These are phyloP conservation scores for Torymus aiolomorphi DNA, from an alignment of 2,888 invertebrate species.

Conservation along the genomic window DNA sequence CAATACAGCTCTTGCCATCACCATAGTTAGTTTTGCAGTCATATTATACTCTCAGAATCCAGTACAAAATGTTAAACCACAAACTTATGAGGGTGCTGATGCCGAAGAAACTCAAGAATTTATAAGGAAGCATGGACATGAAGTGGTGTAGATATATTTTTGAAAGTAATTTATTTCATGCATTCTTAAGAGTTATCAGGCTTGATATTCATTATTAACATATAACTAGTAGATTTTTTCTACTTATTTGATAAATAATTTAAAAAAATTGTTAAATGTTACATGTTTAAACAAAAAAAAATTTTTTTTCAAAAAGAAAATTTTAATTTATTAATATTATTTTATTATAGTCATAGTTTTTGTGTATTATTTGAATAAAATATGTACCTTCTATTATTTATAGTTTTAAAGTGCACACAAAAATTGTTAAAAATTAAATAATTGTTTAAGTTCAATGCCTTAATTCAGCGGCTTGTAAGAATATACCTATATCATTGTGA, in stretches of 20 bases:
- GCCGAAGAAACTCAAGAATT: slow-evolving; percentile 41
- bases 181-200: neutral
- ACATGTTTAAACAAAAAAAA: too few species aligned
- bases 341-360: too few species aligned
- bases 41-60: slow-evolving; percentile 93
- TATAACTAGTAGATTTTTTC: too few species aligned
- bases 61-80: slow-evolving; percentile 76
- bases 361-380: too few species aligned
- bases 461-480: slow-evolving; percentile 4
- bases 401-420: slow-evolving; percentile 31
- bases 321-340: too few species aligned
- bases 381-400: neutral
- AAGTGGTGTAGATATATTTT: too few species aligned
- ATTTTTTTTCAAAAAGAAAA: too few species aligned
- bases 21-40: slow-evolving; percentile 88
- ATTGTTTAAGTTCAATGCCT: neutral
- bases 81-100: slow-evolving; percentile 27
- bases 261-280: too few species aligned
- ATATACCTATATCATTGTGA: slow-evolving; percentile 3
- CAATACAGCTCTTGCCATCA: slow-evolving; percentile 88
- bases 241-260: too few species aligned
- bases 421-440: neutral
- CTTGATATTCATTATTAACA: neutral
- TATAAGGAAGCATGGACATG: slow-evolving; percentile 17
- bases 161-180: too few species aligned